Base-by-base conservation (phyloP, 2,797 vertebrate genomes). In the Chloroceryle inda region DNA sequence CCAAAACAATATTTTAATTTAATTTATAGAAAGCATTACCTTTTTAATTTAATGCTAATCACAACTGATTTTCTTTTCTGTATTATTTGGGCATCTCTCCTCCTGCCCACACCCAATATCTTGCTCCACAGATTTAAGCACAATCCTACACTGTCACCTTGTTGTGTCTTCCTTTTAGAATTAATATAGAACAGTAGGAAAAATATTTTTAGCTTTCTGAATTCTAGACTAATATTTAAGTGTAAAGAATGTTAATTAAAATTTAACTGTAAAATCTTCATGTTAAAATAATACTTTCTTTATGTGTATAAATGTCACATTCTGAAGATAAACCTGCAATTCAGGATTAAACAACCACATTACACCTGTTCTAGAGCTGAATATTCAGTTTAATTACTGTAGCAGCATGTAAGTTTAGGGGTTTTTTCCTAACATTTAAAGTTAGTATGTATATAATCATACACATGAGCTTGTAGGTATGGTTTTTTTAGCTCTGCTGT, bases 11-110 rank as follows among this genome's bases (percentile, higher is more conserved):
- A 3, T 55, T 59, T 63, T 3, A 27, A 55, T 42, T 84, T 68
- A 50, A 63, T 18, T 52, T 49, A 5, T 2, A 55, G 14, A 14
- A 21, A 47, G 2, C 0, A 0, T 5, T 9, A 69, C 6, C 1
- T 8, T 73, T 79, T 91, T 31, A 49, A 72, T 1, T 63, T n/a
- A 52, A 2, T 21, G 5, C 1, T 63, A 67, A 27, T 45, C 24
- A 67, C 4, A 47, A 14, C 3, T 26, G 6, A 10, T 74, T 77
- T 73, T 79, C 15, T 62, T 15, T 80, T 47, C 63, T 18, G 2
- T 61, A 6, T 3, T 68, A 4, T 72, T 71, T 67, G 9, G 5
- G 5, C 3, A 75, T 3, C 24, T 59, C 22, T 81, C 3, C 7
- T 61, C 27, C 50, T 67, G 11, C 15, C 20, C 11, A 40, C 5